phyloP scores from a whole-genome alignment of 2,113 vertebrate species.

The Hystrix cristata region DNA sequence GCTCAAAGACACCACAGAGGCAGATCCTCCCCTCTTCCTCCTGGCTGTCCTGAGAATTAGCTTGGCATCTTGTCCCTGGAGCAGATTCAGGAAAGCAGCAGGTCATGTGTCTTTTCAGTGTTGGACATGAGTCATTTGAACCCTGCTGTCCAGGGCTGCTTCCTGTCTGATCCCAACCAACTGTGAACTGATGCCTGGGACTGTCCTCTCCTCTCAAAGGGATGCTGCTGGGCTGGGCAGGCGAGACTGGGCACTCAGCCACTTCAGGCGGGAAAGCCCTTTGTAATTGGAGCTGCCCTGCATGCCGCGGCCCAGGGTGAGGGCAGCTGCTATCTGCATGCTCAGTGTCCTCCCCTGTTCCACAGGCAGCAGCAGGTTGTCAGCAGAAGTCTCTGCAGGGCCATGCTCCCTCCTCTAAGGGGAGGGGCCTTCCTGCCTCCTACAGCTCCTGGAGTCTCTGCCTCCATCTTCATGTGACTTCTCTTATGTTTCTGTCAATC shows the following conservation, averaged over 20 bases:
- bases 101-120: not conserved
- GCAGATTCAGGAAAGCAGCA: not conserved
- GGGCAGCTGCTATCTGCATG: too few relatives aligned
- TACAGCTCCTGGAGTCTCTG: not conserved
- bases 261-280: not conserved
- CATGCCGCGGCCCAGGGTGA: fast-evolving
- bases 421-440: not conserved
- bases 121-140: not conserved
- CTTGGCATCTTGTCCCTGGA: not conserved
- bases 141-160: not conserved
- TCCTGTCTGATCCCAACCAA: not conserved
- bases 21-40: not conserved
- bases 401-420: too few relatives aligned
- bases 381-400: not conserved
- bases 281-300: not conserved
- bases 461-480: not conserved
- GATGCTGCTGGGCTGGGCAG: not conserved
- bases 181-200: not conserved
- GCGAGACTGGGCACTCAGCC: not conserved
- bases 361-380: not conserved
- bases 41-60: not conserved
- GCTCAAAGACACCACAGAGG: not conserved
- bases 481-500: not conserved
- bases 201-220: not conserved
- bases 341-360: not conserved